Evolutionary conservation across 2,113 vertebrate species (phyloP), one percentile per base, ranked within the genome.

Genomic region (Rhynchopsitta pachyrhyncha): DNA sequence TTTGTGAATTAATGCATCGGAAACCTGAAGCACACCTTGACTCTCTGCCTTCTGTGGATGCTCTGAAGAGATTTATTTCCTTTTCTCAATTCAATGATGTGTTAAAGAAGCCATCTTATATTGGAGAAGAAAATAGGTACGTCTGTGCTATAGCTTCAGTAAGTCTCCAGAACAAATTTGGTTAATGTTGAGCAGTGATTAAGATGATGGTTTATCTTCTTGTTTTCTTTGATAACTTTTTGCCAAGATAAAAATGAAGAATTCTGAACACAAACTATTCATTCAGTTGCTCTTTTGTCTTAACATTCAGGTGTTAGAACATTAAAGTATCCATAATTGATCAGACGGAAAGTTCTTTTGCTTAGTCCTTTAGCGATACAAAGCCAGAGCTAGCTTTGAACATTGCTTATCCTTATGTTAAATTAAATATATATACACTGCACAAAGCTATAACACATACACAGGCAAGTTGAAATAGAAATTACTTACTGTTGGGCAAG

Each of bases 31-130:
- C 47, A 0, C 96, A 82, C 77, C 92, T 97, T 83, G 97, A 98
- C 19, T 96, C 94, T 24, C 57, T 96, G 57, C 95, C 96, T 44
- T 94, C 87, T 42, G 86, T 98, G 17, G 97, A 92, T 44, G 95
- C 97, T 49, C 55, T 98, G 24, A 98, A 95, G 20, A 94, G 95
- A 60, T 97, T 98, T 28, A 96, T 97, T 55, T 95, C 94, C 31
- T 88, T 97, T 42, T 96, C 81, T 37, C 96, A 95, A 49, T 96
- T 99, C 62, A 98, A 98, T 73, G 97, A 97, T 77, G 86, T 86
- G 2, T 96, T 99, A 76, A 96, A 97, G 82, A 99, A 99, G 75
- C 99, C 99, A 42, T 90, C 8, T 23, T 88, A 92, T 10, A 49
- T 28, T 10, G 96, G 92, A 77, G 97, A 97, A 59, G 88, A 90